Evolutionary conservation across 1,140 invertebrate genomes (phyloP).

Genomic region (Trichomalopsis sarcophagae): DNA sequence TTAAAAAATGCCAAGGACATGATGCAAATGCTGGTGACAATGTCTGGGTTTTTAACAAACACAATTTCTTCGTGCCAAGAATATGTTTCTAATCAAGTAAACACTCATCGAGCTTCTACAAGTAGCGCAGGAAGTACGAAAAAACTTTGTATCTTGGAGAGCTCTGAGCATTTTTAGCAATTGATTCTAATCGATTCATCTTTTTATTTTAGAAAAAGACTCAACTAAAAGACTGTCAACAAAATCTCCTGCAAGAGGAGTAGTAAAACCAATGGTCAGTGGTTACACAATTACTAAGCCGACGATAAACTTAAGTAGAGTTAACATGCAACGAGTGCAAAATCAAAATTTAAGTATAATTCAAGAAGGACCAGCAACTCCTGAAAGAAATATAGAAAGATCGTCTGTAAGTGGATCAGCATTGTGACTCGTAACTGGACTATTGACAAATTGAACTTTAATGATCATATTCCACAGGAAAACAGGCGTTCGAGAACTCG

Average conservation of each 20-base stretch:
- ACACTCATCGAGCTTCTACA: slow-evolving; percentile 45
- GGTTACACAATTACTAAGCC: slow-evolving; percentile 73
- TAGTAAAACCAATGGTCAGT: slow-evolving; percentile 72
- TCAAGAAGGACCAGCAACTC: slow-evolving; percentile 60
- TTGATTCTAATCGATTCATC: slow-evolving; percentile 4
- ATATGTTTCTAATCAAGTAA: slow-evolving; percentile 47
- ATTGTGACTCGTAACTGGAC: not conserved
- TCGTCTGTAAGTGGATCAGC: slow-evolving; percentile 35
- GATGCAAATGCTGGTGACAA: slow-evolving; percentile 60
- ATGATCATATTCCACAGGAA: slow-evolving; percentile 53
- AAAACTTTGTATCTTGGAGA: not conserved
- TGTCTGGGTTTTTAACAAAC: slow-evolving; percentile 59
- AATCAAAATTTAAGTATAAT: slow-evolving; percentile 67
- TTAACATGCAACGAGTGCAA: slow-evolving; percentile 66
- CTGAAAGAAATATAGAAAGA: slow-evolving; percentile 52
- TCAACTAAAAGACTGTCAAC: slow-evolving; percentile 58
- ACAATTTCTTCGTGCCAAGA: slow-evolving; percentile 64
- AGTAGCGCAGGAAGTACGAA: slow-evolving; percentile 54
- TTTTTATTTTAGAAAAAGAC: slow-evolving; percentile 57
- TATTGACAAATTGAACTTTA: not conserved
- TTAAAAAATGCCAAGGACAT: slow-evolving; percentile 63
- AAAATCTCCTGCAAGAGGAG: slow-evolving; percentile 70
- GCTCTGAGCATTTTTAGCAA: slow-evolving; percentile 7
- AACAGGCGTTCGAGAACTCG: slow-evolving; percentile 47
- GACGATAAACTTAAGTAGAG: slow-evolving; percentile 70